Conservation (phyloP, 2,113 vertebrate genomes). For the Columbina picui region DNA sequence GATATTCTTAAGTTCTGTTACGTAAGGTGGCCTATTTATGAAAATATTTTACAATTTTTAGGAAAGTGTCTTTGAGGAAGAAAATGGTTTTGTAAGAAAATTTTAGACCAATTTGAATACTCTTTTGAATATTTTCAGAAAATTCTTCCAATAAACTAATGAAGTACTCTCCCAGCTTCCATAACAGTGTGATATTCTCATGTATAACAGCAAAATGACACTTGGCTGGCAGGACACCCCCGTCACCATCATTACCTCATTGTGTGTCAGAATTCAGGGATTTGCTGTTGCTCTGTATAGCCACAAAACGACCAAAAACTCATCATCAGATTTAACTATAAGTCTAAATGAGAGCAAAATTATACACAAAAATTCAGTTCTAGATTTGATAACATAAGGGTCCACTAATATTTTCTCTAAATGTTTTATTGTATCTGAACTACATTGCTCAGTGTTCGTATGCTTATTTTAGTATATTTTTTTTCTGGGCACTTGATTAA, state of each 20-base stretch:
- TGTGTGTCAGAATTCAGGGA: background rate
- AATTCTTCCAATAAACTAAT: background rate
- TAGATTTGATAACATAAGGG: background rate
- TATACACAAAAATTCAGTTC: background rate
- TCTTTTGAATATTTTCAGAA: background rate
- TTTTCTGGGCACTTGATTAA: slow-evolving; percentile 21
- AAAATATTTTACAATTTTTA: background rate
- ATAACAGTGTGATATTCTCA: background rate
- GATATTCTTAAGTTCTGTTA: background rate
- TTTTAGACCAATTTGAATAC: background rate
- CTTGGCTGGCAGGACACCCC: background rate
- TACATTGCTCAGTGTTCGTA: background rate
- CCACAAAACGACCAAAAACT: background rate
- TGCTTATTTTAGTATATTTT: background rate
- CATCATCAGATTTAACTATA: background rate
- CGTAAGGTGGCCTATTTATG: background rate
- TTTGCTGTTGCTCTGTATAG: background rate
- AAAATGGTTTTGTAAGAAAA: background rate
- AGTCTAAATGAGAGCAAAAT: background rate
- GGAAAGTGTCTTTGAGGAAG: background rate
- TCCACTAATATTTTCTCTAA: background rate
- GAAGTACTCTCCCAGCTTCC: background rate
- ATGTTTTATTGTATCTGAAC: background rate
- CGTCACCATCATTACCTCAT: accelerated
- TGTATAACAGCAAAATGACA: accelerated